Conservation (phyloP, 2,888 invertebrate genomes). For the Cantharis rustica region DNA sequence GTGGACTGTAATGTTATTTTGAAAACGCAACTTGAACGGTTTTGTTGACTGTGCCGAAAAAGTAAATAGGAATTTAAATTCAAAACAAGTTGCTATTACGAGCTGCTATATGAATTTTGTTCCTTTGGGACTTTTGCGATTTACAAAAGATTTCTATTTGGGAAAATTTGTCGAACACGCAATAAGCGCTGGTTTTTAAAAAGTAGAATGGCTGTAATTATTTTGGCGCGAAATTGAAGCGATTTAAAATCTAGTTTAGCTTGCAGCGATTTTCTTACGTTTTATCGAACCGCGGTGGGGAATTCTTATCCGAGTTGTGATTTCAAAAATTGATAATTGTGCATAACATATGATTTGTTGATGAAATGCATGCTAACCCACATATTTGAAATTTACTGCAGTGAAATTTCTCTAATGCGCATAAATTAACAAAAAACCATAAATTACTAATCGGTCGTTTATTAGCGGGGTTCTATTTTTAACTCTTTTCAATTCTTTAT, state of each 20-base stretch:
- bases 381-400: not conserved
- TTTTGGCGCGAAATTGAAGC: not conserved
- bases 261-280: not conserved
- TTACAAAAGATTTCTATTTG: not conserved
- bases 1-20: constrained; percentile 23
- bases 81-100: not conserved
- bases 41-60: constrained; percentile 36
- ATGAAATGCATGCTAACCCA: not conserved
- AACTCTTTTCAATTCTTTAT: not conserved
- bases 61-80: constrained; percentile 27
- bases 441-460: not conserved
- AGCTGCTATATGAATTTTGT: not conserved
- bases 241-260: not conserved
- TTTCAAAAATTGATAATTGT: not conserved
- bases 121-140: not conserved
- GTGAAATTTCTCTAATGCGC: not conserved
- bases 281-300: not conserved
- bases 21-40: constrained; percentile 30
- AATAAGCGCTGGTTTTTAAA: not conserved
- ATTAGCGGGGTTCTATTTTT: not conserved
- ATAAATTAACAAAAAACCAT: not conserved
- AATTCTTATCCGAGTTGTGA: not conserved
- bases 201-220: not conserved
- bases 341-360: not conserved
- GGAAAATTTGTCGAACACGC: not conserved